phyloP scores from a whole-genome alignment of 1,140 invertebrate genomes.

The Heliothis virescens region DNA sequence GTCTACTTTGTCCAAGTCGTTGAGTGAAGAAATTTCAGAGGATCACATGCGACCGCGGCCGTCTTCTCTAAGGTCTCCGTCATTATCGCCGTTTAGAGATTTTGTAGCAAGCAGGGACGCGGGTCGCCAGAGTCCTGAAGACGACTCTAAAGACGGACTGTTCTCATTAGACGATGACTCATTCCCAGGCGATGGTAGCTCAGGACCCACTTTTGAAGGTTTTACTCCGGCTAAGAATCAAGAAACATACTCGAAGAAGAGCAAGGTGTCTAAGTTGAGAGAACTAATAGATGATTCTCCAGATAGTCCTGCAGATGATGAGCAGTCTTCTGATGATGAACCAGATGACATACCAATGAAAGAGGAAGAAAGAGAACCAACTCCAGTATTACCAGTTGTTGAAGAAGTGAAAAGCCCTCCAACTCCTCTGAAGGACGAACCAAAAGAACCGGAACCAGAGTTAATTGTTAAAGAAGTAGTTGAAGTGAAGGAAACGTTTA shows the following conservation, averaged over 20 bases:
- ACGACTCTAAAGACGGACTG: constrained; percentile 87
- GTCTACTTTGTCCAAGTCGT: constrained; percentile 77
- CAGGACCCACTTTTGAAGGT: constrained; percentile 83
- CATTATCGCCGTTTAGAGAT: constrained; percentile 83
- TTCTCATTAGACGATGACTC: constrained; percentile 88
- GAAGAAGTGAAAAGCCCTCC: constrained; percentile 62
- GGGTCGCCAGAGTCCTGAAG: constrained; percentile 77
- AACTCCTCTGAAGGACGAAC: constrained; percentile 21
- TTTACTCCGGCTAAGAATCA: constrained; percentile 86
- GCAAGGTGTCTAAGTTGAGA: constrained; percentile 83
- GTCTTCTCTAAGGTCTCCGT: constrained; percentile 75
- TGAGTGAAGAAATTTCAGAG: constrained; percentile 82
- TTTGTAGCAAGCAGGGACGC: constrained; percentile 68
- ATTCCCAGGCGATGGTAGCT: constrained; percentile 84
- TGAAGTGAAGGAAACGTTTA: constrained; percentile 46
- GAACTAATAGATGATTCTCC: constrained; percentile 85
- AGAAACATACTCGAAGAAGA: constrained; percentile 85
- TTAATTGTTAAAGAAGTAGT: constrained; percentile 32
- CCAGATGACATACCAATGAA: constrained; percentile 85
- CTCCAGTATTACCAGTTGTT: constrained; percentile 56
- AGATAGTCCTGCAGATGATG: constrained; percentile 84
- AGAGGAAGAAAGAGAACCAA: constrained; percentile 61
- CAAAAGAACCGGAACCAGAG: constrained; percentile 55
- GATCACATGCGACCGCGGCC: constrained; percentile 72
- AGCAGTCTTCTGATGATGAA: constrained; percentile 87